phyloP scores from a whole-genome alignment of 2,888 invertebrate genomes.

The Icerya purchasi region DNA sequence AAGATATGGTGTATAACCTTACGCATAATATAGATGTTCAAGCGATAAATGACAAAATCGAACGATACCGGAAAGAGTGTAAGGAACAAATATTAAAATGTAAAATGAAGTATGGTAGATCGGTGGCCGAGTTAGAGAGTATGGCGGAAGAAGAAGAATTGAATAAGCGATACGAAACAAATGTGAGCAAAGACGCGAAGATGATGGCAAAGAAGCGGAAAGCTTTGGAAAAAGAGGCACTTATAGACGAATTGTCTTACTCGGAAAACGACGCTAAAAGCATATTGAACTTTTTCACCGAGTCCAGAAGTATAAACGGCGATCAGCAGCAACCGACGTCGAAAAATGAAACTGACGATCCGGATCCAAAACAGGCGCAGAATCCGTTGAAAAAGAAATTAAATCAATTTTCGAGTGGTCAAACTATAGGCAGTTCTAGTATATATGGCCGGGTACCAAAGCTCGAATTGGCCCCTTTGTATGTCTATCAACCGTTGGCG shows the following conservation, averaged over 20 bases:
- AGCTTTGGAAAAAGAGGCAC: slow-evolving; percentile 64
- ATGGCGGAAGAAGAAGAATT: slow-evolving; percentile 64
- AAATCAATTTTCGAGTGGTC: slow-evolving; percentile 67
- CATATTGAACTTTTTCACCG: slow-evolving; percentile 59
- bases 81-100: slow-evolving; percentile 62
- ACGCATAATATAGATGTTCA: slow-evolving; percentile 72
- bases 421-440: slow-evolving; percentile 30
- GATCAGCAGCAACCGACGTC: slow-evolving; percentile 20
- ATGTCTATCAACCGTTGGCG: slow-evolving; percentile 37
- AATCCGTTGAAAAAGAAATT: slow-evolving; percentile 21
- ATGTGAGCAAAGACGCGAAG: slow-evolving; percentile 45
- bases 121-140: slow-evolving; percentile 42
- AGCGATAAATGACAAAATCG: slow-evolving; percentile 70
- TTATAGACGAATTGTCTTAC: slow-evolving; percentile 89
- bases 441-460: slow-evolving; percentile 37
- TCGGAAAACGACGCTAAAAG: slow-evolving; percentile 74
- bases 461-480: slow-evolving; percentile 55
- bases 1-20: slow-evolving; percentile 74
- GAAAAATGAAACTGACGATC: slow-evolving; percentile 43
- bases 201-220: slow-evolving; percentile 55
- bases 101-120: slow-evolving; percentile 39
- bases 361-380: slow-evolving; percentile 18
- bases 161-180: slow-evolving; percentile 48
- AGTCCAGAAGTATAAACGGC: slow-evolving; percentile 10
- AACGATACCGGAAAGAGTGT: slow-evolving; percentile 77